phyloP scores from a whole-genome alignment of 2,888 invertebrate genomes.

The Chloroclystis v-ata region DNA sequence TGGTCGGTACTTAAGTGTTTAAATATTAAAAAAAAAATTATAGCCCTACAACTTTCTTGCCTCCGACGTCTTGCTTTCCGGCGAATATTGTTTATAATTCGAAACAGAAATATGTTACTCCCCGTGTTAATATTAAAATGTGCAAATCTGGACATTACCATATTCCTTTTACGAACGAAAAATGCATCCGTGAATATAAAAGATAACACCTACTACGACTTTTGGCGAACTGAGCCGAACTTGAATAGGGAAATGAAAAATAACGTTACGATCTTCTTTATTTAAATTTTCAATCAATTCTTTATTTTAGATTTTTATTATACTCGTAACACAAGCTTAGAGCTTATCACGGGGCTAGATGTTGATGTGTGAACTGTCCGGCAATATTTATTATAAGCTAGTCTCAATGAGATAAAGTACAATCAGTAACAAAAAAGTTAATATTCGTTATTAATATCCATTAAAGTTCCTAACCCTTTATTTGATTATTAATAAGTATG shows the following conservation, averaged over 20 bases:
- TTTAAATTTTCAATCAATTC: slow-evolving; percentile 2
- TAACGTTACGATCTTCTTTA: slow-evolving; percentile 7
- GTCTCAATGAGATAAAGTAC: too few relatives aligned
- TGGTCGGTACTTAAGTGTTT: too few relatives aligned
- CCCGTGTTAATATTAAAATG: slow-evolving; percentile 68
- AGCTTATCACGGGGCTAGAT: too few relatives aligned
- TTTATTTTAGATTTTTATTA: slow-evolving; percentile 1
- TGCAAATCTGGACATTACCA: slow-evolving; percentile 63
- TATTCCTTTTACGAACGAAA: slow-evolving; percentile 43
- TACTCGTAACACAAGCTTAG: too few relatives aligned
- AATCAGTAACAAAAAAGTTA: too few relatives aligned
- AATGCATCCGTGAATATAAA: slow-evolving; percentile 38
- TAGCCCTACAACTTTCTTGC: too few relatives aligned
- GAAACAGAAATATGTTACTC: slow-evolving; percentile 41
- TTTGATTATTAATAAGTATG: too few relatives aligned
- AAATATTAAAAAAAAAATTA: too few relatives aligned
- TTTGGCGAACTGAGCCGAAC: slow-evolving; percentile 6
- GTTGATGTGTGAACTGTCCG: too few relatives aligned
- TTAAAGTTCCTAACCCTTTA: too few relatives aligned
- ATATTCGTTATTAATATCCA: too few relatives aligned
- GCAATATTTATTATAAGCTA: too few relatives aligned
- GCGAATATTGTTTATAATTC: slow-evolving; percentile 62
- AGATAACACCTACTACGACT: slow-evolving; percentile 8
- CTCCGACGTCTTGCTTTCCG: slow-evolving; percentile 23
- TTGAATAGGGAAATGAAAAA: slow-evolving; percentile 9